phyloP scores from a whole-genome alignment of 2,113 vertebrate species.

The Sorex fumeus region DNA sequence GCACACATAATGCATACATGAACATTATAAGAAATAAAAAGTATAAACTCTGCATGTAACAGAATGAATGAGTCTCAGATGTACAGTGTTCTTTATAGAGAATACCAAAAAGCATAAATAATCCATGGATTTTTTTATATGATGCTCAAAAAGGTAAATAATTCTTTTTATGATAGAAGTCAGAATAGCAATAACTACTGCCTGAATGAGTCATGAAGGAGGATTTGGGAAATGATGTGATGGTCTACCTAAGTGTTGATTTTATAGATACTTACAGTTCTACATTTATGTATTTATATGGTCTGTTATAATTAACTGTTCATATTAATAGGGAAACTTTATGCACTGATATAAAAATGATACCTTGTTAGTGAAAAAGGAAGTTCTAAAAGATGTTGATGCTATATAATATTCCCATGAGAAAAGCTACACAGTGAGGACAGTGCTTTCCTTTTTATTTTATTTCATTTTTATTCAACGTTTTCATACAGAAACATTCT shows the following conservation, averaged over 20 bases:
- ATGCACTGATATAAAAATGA: neutral
- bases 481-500: neutral
- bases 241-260: too few relatives aligned
- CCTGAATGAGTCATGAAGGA: neutral
- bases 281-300: neutral
- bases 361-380: neutral
- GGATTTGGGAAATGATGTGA: neutral
- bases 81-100: neutral
- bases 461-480: neutral
- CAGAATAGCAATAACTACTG: neutral
- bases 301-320: neutral
- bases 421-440: neutral
- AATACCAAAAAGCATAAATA: neutral
- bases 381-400: neutral
- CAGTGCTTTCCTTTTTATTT: neutral
- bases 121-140: neutral
- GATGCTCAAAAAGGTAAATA: neutral
- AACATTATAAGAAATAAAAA: neutral
- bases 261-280: neutral
- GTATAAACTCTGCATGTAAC: neutral
- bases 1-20: neutral
- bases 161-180: slow-evolving; percentile 2
- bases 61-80: neutral
- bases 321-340: neutral
- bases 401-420: neutral